Base-by-base conservation (phyloP, 2,888 invertebrate genomes). In the Rhimphoctona megacephalus region DNA sequence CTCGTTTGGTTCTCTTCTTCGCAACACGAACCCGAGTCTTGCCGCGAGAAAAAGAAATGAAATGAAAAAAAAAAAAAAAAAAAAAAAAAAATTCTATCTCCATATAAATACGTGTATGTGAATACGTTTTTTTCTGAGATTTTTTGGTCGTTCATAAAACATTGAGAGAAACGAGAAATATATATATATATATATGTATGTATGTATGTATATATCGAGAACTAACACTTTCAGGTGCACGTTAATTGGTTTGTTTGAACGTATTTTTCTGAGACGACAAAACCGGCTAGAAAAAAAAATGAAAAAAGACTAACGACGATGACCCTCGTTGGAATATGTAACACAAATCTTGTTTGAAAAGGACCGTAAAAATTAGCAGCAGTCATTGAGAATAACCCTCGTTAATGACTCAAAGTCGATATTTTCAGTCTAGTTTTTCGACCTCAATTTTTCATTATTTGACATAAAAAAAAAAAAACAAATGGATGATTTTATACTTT, bases 1-100 rank as follows among this genome's bases (percentile, higher is more conserved):
- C 61, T 76, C 70, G 66, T 66, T 78, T 46, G 49, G 11, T 70
- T 57, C 79, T 79, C 79, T 69, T 52, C 39, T 77, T 69, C 64
- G 43, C 46, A 72, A 91, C 89, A 82, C 87, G 85, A 73, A 46
- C 11, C 82, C 66, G n/a, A 33, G 46, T 5, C 25, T 69, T 43
- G 54, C 19, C 69, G 19, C 25, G 33, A 70, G 7, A 54, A 67
- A 30, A 67, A 54, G 19, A 25, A 54, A 78, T 1, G 22, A 25
- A 61, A 11, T 5, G 33, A 22, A 39, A n/a, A 22, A 61, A 2
- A 61, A 1, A 39, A 61, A 11, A 9, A 52, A 22, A 61, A 11
- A 9, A 52, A 22, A 39, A n/a, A 22, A 61, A 2, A 61, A 1
- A 39, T 36, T 17, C 19, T n/a, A 72, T 36, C 33, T 49, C 25